phyloP scores from a whole-genome alignment of 2,113 vertebrate species.

The Serinus canaria region DNA sequence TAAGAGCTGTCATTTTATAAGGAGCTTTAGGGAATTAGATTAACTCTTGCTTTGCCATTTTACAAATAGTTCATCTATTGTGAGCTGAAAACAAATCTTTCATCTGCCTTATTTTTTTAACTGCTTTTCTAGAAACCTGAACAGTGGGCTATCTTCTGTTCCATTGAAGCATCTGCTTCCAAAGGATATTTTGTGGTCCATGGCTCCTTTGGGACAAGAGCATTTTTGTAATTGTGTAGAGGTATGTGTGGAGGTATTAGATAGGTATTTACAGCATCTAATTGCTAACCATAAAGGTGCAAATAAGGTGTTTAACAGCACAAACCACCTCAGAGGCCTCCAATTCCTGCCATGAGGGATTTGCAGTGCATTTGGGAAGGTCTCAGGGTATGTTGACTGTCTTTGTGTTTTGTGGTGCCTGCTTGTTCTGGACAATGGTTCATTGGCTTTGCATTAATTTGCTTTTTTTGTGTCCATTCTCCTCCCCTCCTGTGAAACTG shows the following conservation, averaged over 20 bases:
- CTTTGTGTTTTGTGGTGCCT: background rate
- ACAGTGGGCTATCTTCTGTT: background rate
- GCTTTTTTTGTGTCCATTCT: background rate
- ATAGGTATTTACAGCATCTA: background rate
- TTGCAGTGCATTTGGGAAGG: background rate
- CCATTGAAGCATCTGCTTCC: background rate
- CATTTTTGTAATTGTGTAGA: background rate
- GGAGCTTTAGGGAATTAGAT: slow-evolving; percentile 26
- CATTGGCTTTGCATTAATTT: background rate
- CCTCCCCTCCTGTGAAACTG: background rate
- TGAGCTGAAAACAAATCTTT: background rate
- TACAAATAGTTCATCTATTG: background rate
- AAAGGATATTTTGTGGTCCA: background rate
- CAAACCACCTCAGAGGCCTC: background rate
- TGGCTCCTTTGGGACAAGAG: background rate
- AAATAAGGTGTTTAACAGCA: background rate
- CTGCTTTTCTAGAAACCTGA: background rate
- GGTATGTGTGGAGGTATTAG: background rate
- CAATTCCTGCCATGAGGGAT: background rate
- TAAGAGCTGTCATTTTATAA: slow-evolving; percentile 13
- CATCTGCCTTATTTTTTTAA: background rate
- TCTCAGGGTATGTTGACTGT: background rate
- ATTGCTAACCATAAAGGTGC: background rate
- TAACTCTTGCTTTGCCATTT: slow-evolving; percentile 40
- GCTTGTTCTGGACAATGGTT: background rate